Percentiles rank a stretch among this genome's conserved stretches.
Conservation (phyloP, 2,888 invertebrate genomes). For the Xestia xanthographa region DNA sequence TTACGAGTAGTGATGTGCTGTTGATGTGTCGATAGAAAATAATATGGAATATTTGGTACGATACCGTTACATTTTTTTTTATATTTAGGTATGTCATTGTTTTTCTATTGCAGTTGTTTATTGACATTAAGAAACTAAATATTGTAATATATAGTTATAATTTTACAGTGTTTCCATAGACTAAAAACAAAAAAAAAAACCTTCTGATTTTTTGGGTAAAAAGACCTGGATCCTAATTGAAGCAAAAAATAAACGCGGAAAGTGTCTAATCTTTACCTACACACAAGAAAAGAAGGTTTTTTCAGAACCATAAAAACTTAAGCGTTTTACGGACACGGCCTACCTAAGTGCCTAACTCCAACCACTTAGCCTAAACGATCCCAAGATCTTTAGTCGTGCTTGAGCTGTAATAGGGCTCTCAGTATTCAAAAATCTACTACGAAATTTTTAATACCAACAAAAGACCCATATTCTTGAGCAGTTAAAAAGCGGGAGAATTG, state of each 20-base stretch:
- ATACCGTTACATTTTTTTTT: neutral
- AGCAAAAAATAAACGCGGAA: neutral
- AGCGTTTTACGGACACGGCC: conserved; percentile 24
- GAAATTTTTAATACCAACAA: conserved; percentile 47
- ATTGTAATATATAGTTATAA: neutral
- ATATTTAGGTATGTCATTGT: neutral
- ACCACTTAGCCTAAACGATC: conserved; percentile 46
- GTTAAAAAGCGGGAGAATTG: conserved; percentile 42
- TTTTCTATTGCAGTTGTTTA: neutral
- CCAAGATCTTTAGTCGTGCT: conserved; percentile 29
- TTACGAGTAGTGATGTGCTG: conserved; percentile 47
- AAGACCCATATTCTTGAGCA: conserved; percentile 32
- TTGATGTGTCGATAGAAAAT: conserved; percentile 19
- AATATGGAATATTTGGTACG: neutral
- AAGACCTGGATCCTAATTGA: neutral
- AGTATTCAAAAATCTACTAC: conserved; percentile 33
- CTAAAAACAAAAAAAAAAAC: neutral
- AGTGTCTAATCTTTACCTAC: neutral
- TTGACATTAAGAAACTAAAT: neutral
- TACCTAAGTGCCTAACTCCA: conserved; percentile 42
- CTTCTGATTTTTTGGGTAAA: neutral
- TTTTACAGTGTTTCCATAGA: neutral
- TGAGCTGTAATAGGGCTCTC: conserved; percentile 30
- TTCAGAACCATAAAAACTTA: conserved; percentile 17
- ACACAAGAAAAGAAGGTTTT: conserved; percentile 8